Evolutionary conservation across 2,888 invertebrate genomes (phyloP), one percentile per base, ranked within the genome.

Genomic region (Idaea straminata): DNA sequence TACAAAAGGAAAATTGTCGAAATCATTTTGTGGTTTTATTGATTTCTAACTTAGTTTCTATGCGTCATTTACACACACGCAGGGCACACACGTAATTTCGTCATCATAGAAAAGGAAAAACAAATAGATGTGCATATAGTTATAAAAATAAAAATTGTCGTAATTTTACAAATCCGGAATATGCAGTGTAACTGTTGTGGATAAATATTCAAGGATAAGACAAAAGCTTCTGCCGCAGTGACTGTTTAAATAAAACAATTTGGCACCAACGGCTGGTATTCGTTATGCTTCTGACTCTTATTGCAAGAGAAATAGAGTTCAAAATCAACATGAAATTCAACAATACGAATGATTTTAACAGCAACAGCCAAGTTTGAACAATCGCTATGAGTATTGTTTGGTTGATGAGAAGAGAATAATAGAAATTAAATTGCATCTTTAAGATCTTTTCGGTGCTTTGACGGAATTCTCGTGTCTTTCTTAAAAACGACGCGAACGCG

Each of bases 151-250:
- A 66, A 66, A 68, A 61, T 34, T 62, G 34, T 61, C 25, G 62
- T 66, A 66, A 66, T 69, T 69, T 64, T 64, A 66, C 66, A 66
- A 66, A 69, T 69, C 66, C 63, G 59, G 65, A 62, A 68, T 65
- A 64, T 64, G 61, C 60, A 64, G 62, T 62, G 47, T 47, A 6
- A 62, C 65, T 62, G 38, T 65, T 62, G 61, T 62, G 64, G 58
- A 68, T 64, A 68, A 65, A 66, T 68, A 68, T 65, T 68, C 64
- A 66, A 64, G 61, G 62, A 62, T 62, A 57, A 65, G 62, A 61
- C 62, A 62, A 61, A 62, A 61, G 59, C 63, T 35, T 63, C 63
- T 10, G 58, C 62, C 60, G 38, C 60, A 62, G 25, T 34, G 47
- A 35, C 57, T 63, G 63, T 60, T 65, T 66, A 61, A 63, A 63